Percentiles rank a stretch among this genome's conserved stretches.
Conservation (phyloP, 2,113 vertebrate genomes). For the Halcyon senegalensis region DNA sequence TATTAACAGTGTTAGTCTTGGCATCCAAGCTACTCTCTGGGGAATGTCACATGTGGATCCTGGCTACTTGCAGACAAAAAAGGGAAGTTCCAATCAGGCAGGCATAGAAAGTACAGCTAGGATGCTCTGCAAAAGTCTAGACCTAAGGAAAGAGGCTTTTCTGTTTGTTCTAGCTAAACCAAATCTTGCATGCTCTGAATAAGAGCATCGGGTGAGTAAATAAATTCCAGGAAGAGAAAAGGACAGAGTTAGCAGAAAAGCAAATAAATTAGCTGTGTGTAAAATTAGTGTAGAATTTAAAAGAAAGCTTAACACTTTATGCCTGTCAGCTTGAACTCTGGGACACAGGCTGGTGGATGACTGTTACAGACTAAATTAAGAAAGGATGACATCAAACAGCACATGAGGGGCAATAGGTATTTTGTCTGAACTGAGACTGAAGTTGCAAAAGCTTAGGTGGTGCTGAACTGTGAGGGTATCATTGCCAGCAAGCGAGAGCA, state of each 20-base stretch:
- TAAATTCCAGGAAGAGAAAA: not conserved
- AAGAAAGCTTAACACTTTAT: not conserved
- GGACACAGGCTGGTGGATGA: not conserved
- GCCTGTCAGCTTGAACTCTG: not conserved
- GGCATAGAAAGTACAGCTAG: not conserved
- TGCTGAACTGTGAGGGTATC: not conserved
- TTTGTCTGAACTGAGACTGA: not conserved
- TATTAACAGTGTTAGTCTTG: constrained; percentile 21
- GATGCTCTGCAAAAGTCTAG: not conserved
- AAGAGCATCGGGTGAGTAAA: not conserved
- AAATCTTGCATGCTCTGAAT: not conserved
- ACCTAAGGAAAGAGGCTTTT: not conserved
- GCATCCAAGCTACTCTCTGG: not conserved
- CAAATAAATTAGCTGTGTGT: not conserved
- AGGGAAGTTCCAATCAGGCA: not conserved
- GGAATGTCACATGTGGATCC: not conserved
- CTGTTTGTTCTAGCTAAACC: not conserved
- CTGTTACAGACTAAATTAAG: not conserved
- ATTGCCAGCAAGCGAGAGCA: not conserved
- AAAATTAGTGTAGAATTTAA: not conserved
- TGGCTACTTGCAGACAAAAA: not conserved
- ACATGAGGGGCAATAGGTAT: not conserved
- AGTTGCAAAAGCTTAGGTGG: not conserved
- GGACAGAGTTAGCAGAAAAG: not conserved
- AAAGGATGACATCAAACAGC: not conserved